phyloP scores from a whole-genome alignment of 2,113 vertebrate species.

The Hylia prasina region DNA sequence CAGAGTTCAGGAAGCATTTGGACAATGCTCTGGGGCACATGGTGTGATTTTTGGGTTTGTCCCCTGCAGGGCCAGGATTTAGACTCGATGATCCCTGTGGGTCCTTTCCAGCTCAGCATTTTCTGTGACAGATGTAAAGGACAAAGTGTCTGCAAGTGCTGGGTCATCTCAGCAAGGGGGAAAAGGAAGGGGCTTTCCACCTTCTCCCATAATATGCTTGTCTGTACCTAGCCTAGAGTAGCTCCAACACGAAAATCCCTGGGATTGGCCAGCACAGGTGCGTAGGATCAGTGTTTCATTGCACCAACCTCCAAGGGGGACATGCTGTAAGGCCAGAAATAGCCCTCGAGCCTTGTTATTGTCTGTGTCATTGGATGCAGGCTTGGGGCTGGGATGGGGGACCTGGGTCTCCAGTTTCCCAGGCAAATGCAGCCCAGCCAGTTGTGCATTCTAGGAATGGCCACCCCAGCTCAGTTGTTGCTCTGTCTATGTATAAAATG shows the following conservation, averaged over 20 bases:
- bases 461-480: constrained; percentile 59
- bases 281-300: constrained; percentile 53
- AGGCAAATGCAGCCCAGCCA: constrained; percentile 56
- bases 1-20: background rate
- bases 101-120: background rate
- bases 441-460: constrained; percentile 69
- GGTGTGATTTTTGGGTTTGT: background rate
- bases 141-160: background rate
- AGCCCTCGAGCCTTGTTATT: constrained; percentile 50
- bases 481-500: constrained; percentile 46
- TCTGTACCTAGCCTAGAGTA: constrained; percentile 27
- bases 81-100: background rate
- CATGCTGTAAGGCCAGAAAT: constrained; percentile 60
- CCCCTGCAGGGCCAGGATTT: background rate
- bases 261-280: constrained; percentile 64
- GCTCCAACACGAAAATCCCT: background rate
- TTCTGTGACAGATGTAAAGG: background rate
- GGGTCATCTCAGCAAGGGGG: background rate
- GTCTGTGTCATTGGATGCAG: constrained; percentile 59
- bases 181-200: background rate
- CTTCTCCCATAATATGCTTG: background rate
- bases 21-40: background rate
- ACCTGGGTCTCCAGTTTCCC: constrained; percentile 62
- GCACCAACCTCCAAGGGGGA: constrained; percentile 31
- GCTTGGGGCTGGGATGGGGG: constrained; percentile 46